These are phyloP conservation scores for human (Homo sapiens) DNA, from an alignment of 2,113 vertebrate genomes.

Conservation along the genomic window GRCh38 chr4:30559001-30559500, in stretches of 20 bases:
- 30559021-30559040: neutral
- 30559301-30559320: neutral
- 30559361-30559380: neutral
- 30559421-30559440: no score
- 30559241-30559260: neutral
- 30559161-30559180: neutral
- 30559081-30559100: neutral
- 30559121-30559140: neutral
- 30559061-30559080: neutral
- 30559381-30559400: no score
- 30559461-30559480: no score
- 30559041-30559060: neutral
- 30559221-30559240: accelerated
- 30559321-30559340: neutral
- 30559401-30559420: no score
- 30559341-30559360: neutral
- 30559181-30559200: neutral
- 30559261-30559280: neutral
- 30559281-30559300: neutral
- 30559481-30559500: no score
- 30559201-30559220: accelerated
- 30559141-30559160: neutral
- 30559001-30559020: neutral
- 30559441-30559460: no score
- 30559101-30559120: neutral